Conservation (phyloP, 1,140 invertebrate species). For the Cherax destructor region DNA sequence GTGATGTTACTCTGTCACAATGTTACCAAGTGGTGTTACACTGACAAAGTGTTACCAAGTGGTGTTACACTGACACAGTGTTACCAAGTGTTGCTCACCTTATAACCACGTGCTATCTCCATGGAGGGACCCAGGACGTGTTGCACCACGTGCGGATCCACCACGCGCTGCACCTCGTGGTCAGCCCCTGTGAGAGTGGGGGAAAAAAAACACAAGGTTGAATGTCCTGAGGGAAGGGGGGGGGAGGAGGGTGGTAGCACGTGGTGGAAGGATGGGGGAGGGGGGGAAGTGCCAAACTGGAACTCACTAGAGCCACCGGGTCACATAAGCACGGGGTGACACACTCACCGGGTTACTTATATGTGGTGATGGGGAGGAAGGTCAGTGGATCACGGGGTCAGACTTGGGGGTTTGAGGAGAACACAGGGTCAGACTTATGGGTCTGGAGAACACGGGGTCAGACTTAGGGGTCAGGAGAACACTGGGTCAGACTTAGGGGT, state of each 20-base stretch:
- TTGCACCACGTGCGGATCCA: constrained; percentile 39
- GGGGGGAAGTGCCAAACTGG: no score
- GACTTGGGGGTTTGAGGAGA: no score
- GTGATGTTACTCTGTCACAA: neutral
- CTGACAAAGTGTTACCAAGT: no score
- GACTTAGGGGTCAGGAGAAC: neutral
- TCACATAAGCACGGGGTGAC: no score
- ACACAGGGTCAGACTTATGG: neutral
- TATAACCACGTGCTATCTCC: constrained; percentile 22
- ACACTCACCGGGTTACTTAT: no score
- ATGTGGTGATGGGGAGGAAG: no score
- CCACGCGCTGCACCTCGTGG: constrained; percentile 53
- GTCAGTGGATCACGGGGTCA: no score
- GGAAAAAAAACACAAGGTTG: neutral
- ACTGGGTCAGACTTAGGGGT: neutral
- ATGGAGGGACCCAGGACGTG: constrained; percentile 23
- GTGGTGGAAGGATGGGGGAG: no score
- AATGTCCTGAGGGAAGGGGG: no score
- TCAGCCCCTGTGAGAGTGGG: constrained; percentile 18
- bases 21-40: neutral
- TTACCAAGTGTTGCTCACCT: neutral
- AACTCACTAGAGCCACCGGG: no score
- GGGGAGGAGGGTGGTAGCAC: no score
- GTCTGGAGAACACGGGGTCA: neutral
- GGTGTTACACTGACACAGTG: no score